Conservation (phyloP, 2,797 vertebrate genomes). For the Salmo trutta region DNA sequence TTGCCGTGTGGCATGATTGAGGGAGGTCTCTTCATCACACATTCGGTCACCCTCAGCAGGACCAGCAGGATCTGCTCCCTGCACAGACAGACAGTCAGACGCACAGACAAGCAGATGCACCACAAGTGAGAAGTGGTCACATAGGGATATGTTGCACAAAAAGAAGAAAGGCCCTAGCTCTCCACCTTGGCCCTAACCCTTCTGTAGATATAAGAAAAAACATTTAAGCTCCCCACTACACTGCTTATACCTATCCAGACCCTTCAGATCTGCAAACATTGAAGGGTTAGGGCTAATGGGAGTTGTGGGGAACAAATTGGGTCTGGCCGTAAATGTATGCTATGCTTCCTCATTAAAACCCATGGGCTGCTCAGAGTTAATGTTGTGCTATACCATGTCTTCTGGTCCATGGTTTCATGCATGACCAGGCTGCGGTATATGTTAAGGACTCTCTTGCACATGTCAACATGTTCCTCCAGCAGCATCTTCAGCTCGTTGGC, state of each 20-base stretch:
- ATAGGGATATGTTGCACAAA: too few species aligned
- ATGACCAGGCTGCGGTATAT: slow-evolving; percentile 99
- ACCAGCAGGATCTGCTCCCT: slow-evolving; percentile 98
- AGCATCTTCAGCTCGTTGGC: slow-evolving; percentile 94
- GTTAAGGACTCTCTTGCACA: slow-evolving; percentile 98
- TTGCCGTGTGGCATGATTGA: slow-evolving; percentile 92
- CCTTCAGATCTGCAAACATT: neutral
- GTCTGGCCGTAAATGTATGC: neutral
- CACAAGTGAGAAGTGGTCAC: neutral
- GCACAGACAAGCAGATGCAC: slow-evolving; percentile 15
- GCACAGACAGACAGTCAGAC: slow-evolving; percentile 14
- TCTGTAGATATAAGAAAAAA: too few species aligned
- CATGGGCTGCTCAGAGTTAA: neutral
- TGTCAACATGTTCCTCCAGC: slow-evolving; percentile 96
- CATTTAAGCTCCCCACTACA: neutral
- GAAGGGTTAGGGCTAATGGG: neutral
- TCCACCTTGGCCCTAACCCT: too few species aligned
- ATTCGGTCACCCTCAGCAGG: slow-evolving; percentile 95
- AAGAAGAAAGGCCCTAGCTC: too few species aligned
- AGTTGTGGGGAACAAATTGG: neutral
- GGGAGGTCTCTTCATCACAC: slow-evolving; percentile 94
- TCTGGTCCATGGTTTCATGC: slow-evolving; percentile 98
- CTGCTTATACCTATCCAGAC: neutral
- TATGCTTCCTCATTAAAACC: neutral
- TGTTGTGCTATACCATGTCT: slow-evolving; percentile 85